phyloP scores from a whole-genome alignment of 2,113 vertebrate species.

The Arothron firmamentum region DNA sequence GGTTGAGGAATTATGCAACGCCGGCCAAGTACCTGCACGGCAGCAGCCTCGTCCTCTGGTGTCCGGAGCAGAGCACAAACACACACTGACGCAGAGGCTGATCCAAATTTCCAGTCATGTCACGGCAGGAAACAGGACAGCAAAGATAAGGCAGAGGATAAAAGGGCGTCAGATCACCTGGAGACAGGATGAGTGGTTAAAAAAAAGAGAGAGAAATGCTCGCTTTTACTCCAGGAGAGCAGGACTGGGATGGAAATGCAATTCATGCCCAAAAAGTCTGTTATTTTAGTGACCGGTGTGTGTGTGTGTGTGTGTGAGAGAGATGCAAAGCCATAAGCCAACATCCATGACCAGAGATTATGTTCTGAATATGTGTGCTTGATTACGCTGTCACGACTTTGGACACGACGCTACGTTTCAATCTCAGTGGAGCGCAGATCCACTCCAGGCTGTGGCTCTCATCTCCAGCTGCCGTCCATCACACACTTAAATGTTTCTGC shows the following conservation, averaged over 20 bases:
- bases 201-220: constrained; percentile 11
- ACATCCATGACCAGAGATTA: constrained; percentile 55
- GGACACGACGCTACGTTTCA: constrained; percentile 37
- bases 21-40: constrained; percentile 34
- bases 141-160: constrained; percentile 26
- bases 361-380: constrained; percentile 54
- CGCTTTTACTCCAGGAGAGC: constrained; percentile 14
- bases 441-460: constrained; percentile 34
- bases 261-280: constrained; percentile 10
- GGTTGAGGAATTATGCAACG: constrained; percentile 48
- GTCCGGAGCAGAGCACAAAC: constrained; percentile 16
- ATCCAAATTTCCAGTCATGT: constrained; percentile 37
- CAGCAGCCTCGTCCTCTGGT: constrained; percentile 6
- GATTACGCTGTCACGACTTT: constrained; percentile 60
- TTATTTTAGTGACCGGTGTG: constrained; percentile 36
- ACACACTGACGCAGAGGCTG: constrained; percentile 15
- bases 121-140: constrained; percentile 25
- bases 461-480: constrained; percentile 38
- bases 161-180: constrained; percentile 33
- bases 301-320: constrained; percentile 16
- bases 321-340: constrained; percentile 40
- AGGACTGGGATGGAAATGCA: constrained; percentile 5
- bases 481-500: constrained; percentile 37
- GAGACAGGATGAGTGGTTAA: constrained; percentile 25
- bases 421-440: constrained; percentile 35